Evolutionary conservation across 2,113 vertebrate genomes (phyloP).

Genomic region (Chaetura pelagica): DNA sequence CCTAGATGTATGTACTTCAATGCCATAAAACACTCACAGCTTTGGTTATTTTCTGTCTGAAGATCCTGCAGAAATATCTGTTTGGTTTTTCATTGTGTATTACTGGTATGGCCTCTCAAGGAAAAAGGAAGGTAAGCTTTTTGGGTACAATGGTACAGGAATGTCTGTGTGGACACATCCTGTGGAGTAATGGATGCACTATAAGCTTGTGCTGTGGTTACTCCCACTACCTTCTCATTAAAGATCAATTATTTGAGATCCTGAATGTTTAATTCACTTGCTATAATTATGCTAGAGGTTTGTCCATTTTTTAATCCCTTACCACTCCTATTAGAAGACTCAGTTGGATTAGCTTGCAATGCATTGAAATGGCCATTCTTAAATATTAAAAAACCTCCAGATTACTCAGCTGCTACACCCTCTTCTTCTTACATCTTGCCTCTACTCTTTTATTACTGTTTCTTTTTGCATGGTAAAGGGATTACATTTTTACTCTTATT

Average conservation of each 20-base stretch:
- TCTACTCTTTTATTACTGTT: not conserved
- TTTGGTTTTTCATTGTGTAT: not conserved
- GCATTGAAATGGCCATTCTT: not conserved
- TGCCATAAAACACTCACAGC: not conserved
- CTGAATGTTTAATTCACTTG: not conserved
- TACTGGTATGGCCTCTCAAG: not conserved
- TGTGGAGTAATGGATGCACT: not conserved
- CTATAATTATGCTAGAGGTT: not conserved
- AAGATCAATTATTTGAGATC: not conserved
- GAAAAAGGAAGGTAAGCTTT: not conserved
- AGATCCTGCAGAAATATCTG: not conserved
- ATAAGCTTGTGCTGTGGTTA: not conserved
- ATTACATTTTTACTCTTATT: not conserved
- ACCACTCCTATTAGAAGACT: not conserved
- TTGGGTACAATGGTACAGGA: not conserved
- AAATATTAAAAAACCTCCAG: not conserved
- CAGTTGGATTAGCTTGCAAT: not conserved
- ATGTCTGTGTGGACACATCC: not conserved
- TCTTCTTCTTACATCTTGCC: not conserved
- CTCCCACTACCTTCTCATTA: not conserved
- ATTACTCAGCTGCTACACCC: not conserved
- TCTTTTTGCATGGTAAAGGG: not conserved
- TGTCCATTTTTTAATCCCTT: not conserved
- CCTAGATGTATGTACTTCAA: not conserved
- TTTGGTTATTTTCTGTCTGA: not conserved